Base-by-base conservation (phyloP, 2,113 vertebrate genomes). In the Poicephalus meyeri region DNA sequence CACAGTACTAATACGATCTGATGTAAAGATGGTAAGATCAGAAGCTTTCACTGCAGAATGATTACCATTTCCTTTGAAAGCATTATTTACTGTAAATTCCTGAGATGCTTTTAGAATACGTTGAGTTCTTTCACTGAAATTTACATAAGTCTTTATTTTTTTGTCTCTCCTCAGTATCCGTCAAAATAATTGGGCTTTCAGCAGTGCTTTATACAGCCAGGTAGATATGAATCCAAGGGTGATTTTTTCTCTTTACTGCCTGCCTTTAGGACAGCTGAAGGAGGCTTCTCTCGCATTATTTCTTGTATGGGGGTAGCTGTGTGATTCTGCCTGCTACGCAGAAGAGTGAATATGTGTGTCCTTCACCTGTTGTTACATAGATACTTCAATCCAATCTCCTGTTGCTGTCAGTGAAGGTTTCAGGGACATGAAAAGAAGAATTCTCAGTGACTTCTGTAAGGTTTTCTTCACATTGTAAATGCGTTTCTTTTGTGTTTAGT, bases 31-130 rank as follows among this genome's bases (percentile, higher is more conserved):
- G 76, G 81, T 47, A 79, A 95, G 83, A 96, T 95, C 87, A 96
- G 92, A 95, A 91, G 78, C 87, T 92, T 95, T 96, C 94, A 88
- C 21, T 60, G 79, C 70, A 73, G 91, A 85, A 72, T 50, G 93
- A 96, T 91, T 95, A 73, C 56, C 50, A 33, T 84, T 96, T 95
- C 74, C 79, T 97, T 92, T 94, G 85, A 96, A 96, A 94, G 73
- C 86, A 80, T 92, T 96, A 89, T 97, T 96, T 97, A 96, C 93
- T 82, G 24, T 80, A 95, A 88, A 80, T 80, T 93, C 52, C 37
- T 21, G 72, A 79, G 65, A 15, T 82, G 49, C 83, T 94, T 94
- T 92, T 68, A 89, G 73, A 87, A 69, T 77, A 77, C 73, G 42
- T 80, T 47, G 85, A 94, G 56, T 73, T 80, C 76, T 87, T 92